These are phyloP conservation scores for Lepidurus apus DNA, from an alignment of 1,140 invertebrate genomes.

Conservation along the genomic window DNA sequence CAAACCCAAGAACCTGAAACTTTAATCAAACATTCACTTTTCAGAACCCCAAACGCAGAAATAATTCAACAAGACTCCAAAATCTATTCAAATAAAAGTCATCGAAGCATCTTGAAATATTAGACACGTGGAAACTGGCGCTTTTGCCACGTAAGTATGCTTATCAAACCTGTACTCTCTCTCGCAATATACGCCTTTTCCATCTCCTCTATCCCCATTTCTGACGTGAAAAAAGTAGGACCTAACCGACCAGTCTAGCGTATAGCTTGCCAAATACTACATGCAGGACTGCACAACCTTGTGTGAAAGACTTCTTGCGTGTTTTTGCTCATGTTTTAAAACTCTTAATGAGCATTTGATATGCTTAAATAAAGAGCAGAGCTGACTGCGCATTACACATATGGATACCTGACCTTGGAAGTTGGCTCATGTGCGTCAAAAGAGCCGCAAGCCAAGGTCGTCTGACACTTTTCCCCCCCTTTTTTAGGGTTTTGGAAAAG, in stretches of 20 bases:
- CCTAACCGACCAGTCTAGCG: no score
- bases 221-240: no score
- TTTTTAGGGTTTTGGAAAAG: not conserved
- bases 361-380: not conserved
- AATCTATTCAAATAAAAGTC: not conserved
- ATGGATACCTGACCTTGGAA: not conserved
- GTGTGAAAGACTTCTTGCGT: not conserved
- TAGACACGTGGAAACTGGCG: not conserved
- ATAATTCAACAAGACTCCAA: not conserved
- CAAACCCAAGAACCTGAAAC: not conserved
- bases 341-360: not conserved
- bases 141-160: no score
- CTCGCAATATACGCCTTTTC: no score
- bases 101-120: no score
- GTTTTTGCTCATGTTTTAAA: not conserved
- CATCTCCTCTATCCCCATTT: no score
- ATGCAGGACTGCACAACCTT: not conserved
- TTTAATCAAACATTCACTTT: not conserved
- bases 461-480: not conserved
- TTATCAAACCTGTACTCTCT: no score
- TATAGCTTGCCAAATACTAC: no score
- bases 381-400: not conserved
- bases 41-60: not conserved
- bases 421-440: not conserved
- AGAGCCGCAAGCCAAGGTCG: not conserved